Evolutionary conservation across 2,797 vertebrate species (phyloP).

Genomic region (Streptopelia turtur): DNA sequence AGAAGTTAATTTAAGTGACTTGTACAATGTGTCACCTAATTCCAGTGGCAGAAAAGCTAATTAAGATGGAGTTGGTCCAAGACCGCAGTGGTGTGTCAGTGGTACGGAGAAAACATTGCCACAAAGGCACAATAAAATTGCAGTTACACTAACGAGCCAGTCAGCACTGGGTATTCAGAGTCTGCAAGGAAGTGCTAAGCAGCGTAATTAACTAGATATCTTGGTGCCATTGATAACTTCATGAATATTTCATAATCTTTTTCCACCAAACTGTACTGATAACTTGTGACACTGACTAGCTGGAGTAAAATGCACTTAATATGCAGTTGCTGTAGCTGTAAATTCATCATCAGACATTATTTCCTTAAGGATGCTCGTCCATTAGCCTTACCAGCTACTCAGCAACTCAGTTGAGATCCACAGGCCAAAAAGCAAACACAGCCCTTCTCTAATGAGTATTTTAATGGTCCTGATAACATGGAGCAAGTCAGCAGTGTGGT

Average conservation of each 20-base stretch:
- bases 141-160: constrained; percentile 28
- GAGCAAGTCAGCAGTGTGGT: not conserved
- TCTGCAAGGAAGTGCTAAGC: constrained; percentile 31
- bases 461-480: not conserved
- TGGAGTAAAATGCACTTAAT: constrained; percentile 38
- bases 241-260: constrained; percentile 62
- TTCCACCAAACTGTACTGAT: constrained; percentile 18
- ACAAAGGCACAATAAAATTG: not conserved
- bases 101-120: not conserved
- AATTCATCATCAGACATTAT: constrained; percentile 1
- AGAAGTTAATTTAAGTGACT: constrained; percentile 68
- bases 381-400: constrained; percentile 11
- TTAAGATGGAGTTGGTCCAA: constrained; percentile 60
- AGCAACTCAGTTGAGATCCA: not conserved
- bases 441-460: constrained; percentile 38
- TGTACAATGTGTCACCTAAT: constrained; percentile 29
- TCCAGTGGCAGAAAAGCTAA: constrained; percentile 62
- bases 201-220: constrained; percentile 52
- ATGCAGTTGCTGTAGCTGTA: constrained; percentile 16
- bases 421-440: not conserved
- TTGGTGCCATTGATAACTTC: constrained; percentile 52
- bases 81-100: not conserved
- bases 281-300: constrained; percentile 20
- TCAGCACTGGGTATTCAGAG: not conserved
- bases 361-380: constrained; percentile 29